A percentile compares a stretch with the other conserved stretches of the same genome.
These are phyloP conservation scores for Capromys pilorides DNA, from an alignment of 2,797 vertebrate genomes.

Conservation along the genomic window DNA sequence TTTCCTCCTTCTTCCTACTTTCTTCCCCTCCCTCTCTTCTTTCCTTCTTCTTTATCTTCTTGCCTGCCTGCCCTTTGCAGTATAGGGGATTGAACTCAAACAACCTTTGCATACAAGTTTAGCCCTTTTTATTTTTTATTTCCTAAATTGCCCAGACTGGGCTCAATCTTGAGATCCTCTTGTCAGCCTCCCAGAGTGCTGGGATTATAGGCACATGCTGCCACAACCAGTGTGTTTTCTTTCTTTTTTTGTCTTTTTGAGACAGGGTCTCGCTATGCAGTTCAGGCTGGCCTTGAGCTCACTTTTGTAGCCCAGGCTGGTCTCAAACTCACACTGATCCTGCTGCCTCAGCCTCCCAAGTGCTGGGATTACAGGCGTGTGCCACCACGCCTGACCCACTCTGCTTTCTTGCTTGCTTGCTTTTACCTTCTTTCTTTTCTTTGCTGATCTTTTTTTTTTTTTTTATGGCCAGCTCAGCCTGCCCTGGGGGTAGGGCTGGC, in stretches of 20 bases:
- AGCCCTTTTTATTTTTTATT: neutral
- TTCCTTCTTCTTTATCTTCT: no score
- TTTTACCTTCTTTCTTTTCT: neutral
- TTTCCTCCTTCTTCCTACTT: neutral
- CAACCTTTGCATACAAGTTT: neutral
- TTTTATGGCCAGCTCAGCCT: no score
- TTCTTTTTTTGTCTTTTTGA: no score
- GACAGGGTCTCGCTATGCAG: no score
- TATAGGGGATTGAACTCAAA: neutral
- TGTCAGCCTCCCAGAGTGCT: neutral
- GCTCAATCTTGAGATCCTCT: neutral
- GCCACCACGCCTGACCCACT: no score
- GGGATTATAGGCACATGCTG: neutral
- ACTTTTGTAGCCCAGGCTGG: no score
- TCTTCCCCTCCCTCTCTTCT: neutral
- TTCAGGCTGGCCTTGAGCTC: no score
- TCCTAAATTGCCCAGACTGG: neutral
- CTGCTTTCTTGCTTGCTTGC: neutral
- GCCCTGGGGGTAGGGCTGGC: no score
- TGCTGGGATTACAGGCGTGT: no score
- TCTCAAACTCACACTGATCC: no score
- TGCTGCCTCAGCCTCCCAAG: no score
- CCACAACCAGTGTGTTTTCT: neutral
- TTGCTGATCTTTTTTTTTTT: no score
- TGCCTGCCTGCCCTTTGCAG: neutral